Evolutionary conservation across 1,140 invertebrate species (phyloP), one percentile per base, ranked within the genome.

Genomic region (Odontomachus brunneus): DNA sequence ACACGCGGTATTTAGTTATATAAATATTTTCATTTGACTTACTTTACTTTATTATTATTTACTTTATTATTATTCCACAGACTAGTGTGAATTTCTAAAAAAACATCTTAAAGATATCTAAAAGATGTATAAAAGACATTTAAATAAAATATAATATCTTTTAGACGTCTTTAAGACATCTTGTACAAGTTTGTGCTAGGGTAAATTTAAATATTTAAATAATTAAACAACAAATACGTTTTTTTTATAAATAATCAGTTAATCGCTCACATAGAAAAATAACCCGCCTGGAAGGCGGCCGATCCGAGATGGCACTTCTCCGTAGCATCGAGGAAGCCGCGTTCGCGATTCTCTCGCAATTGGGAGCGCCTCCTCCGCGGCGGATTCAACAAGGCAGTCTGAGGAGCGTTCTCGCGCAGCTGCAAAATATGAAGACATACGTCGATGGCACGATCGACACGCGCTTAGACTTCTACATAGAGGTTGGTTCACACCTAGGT

Each of bases 381-480:
- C 83, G 93, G 74, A 92, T 93, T 59, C 90, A 90, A 5, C 90
- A 90, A 59, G 90, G 88, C 0, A 91, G 86, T 75, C 59, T 89
- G 17, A 89, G 82, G 12, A 89, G 44, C 48, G 88, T 93, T 22
- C 59, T 88, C 0, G n/a, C 87, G 4, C 92, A 93, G 55, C 67
- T 94, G 5, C 78, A 90, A 0, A 71, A 74, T 1, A 82, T 94
- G 55, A 92, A 93, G 29, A 85, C 71, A 11, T 85, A 90, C 3
- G 86, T 94, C 0, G 91, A 93, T 29, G 59, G 29, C 11, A 89
- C 88, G 1, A 9, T 94, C 1, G 89, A 94, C 53, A 87, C 89
- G 2, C 90, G 92, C 24, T 83, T 94, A 9, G 93, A 94, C 53
- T 92, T 93, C 76, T 94, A 93, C 76, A 92, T 94, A 15, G 91